These are phyloP conservation scores for Molossus molossus DNA, from an alignment of 2,797 vertebrate genomes.

Conservation along the genomic window DNA sequence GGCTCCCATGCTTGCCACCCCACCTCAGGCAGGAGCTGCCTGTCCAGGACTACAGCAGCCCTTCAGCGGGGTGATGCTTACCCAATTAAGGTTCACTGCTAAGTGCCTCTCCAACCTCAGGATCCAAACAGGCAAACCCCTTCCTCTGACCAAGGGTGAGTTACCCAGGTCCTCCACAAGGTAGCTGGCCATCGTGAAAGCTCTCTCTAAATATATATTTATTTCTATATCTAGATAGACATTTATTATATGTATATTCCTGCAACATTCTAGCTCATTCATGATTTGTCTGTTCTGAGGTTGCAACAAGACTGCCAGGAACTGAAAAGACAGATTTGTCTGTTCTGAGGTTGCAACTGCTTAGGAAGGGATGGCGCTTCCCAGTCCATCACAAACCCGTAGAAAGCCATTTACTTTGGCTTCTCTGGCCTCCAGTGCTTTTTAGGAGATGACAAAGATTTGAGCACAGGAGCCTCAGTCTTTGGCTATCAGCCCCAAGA, in stretches of 20 bases:
- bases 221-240: constrained; percentile 37
- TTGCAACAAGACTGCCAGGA: not conserved
- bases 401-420: not conserved
- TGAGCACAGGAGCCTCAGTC: not conserved
- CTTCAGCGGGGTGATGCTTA: not conserved
- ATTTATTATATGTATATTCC: constrained; percentile 20
- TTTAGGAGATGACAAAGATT: not conserved
- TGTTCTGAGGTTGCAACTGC: not conserved
- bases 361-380: not conserved
- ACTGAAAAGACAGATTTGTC: constrained; percentile 16
- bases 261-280: constrained; percentile 57
- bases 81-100: not conserved
- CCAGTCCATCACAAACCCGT: not conserved
- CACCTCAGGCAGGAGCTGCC: not conserved
- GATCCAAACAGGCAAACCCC: not conserved
- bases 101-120: not conserved
- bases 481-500: constrained; percentile 1
- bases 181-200: not conserved
- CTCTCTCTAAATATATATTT: not conserved
- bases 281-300: constrained; percentile 66
- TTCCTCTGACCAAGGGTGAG: not conserved
- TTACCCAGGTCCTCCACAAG: constrained; percentile 6
- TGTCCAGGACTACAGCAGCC: not conserved
- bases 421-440: not conserved
- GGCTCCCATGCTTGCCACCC: not conserved